Evolutionary conservation across 2,888 invertebrate genomes (phyloP), one percentile per base, ranked within the genome.

Genomic region (Pseudeuparius sepicola): DNA sequence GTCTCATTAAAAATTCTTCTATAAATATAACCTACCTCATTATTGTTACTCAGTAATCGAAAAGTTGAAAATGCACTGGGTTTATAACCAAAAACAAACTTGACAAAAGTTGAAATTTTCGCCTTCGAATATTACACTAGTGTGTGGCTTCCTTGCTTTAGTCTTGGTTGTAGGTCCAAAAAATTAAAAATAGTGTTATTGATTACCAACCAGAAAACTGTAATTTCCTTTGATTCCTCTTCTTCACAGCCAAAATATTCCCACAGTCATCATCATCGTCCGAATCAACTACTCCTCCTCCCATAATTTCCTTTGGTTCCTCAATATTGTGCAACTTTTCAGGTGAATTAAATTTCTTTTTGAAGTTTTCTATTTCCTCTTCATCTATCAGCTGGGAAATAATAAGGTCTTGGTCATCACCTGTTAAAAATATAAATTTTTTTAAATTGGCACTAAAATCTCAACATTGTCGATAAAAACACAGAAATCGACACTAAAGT

Each of bases 201-300:
- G n/a, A n/a, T n/a, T n/a, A n/a, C n/a, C 12, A 60, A 59, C 69
- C 70, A 31, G 69, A 70, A 45, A 70, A 70, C 3, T 61, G 39
- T 10, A 71, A 57, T 51, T 63, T 65, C 41, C 57, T 61, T 32
- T 52, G 51, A 31, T 50, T 53, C 33, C 45, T 55, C 36, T 49
- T 58, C 33, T 18, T 45, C 46, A 14, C 6, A 10, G 7, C 12
- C 27, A 45, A 46, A 9, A 48, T 34, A 24, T 45, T 41, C 10
- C 46, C 17, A 4, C 23, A 40, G 4, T 41, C 37, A 25, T 47
- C 49, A n/a, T 55, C 55, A 25, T 54, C 51, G 29, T 54, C 53
- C 1, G 55, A 54, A 37, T 52, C 51, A 12, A 54, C 50, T 7
- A 53, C 42, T 13, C 52, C 51, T 4, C 53, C 53, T 14, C 46